phyloP scores from a whole-genome alignment of 2,113 vertebrate genomes.

The Caracal caracal region DNA sequence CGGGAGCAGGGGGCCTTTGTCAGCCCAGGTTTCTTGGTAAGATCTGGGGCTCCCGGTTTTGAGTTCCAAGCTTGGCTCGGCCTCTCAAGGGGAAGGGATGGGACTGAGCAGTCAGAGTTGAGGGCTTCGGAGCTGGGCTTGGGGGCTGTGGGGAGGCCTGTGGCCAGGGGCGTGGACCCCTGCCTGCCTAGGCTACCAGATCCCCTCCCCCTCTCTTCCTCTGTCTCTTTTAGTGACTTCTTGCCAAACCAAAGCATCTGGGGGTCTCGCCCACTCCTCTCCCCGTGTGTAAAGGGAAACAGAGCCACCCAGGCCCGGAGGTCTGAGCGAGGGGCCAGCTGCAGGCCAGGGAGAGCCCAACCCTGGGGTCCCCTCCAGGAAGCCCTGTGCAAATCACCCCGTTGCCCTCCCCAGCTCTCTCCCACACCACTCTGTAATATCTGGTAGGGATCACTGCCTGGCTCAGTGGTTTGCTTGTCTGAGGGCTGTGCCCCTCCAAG shows the following conservation, averaged over 20 bases:
- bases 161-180: neutral
- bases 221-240: neutral
- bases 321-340: neutral
- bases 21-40: neutral
- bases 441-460: too few relatives aligned
- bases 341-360: neutral
- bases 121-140: neutral
- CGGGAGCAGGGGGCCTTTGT: neutral
- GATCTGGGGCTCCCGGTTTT: neutral
- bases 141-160: neutral
- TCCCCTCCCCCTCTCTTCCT: too few relatives aligned
- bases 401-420: rapidly evolving
- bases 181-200: too few relatives aligned
- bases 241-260: neutral
- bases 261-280: neutral
- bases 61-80: neutral
- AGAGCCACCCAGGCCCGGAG: neutral
- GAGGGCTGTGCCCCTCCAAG: neutral
- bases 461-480: neutral
- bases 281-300: neutral
- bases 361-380: neutral
- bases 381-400: neutral
- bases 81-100: neutral
- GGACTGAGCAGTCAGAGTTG: neutral
- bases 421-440: rapidly evolving